These are phyloP conservation scores for Polyommatus iphigenia DNA, from an alignment of 2,888 invertebrate species.

Conservation along the genomic window DNA sequence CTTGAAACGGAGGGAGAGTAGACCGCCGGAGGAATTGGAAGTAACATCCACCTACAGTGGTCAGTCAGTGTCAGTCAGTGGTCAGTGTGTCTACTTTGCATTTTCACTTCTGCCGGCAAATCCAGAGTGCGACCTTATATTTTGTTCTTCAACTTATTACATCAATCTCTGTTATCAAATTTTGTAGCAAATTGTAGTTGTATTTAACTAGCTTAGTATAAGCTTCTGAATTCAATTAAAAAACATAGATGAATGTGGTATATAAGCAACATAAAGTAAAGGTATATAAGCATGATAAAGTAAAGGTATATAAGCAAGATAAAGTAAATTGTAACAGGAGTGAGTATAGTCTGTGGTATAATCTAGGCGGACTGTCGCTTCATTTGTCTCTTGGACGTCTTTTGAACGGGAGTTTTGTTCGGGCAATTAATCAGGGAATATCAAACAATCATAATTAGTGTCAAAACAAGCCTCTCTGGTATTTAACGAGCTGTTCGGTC, in stretches of 20 bases:
- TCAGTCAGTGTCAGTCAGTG: too few relatives aligned
- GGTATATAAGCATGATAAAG: background rate
- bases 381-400: constrained; percentile 24
- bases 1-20: too few relatives aligned
- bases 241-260: background rate
- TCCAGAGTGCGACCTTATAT: too few relatives aligned
- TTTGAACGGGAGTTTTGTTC: constrained; percentile 24
- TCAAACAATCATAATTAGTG: constrained; percentile 24
- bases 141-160: too few relatives aligned
- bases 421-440: constrained; percentile 24
- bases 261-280: background rate
- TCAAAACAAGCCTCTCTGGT: background rate
- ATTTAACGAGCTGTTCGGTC: background rate
- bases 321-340: background rate
- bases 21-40: too few relatives aligned
- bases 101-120: too few relatives aligned
- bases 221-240: too few relatives aligned
- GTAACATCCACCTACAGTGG: too few relatives aligned
- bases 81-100: too few relatives aligned
- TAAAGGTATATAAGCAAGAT: background rate
- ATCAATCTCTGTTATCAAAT: too few relatives aligned
- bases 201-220: too few relatives aligned
- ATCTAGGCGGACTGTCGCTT: constrained; percentile 6
- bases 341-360: constrained; percentile 13
- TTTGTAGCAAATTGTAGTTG: too few relatives aligned